Evolutionary conservation across 2,113 vertebrate genomes (phyloP).

Genomic region (Gymnocephalus cernua): DNA sequence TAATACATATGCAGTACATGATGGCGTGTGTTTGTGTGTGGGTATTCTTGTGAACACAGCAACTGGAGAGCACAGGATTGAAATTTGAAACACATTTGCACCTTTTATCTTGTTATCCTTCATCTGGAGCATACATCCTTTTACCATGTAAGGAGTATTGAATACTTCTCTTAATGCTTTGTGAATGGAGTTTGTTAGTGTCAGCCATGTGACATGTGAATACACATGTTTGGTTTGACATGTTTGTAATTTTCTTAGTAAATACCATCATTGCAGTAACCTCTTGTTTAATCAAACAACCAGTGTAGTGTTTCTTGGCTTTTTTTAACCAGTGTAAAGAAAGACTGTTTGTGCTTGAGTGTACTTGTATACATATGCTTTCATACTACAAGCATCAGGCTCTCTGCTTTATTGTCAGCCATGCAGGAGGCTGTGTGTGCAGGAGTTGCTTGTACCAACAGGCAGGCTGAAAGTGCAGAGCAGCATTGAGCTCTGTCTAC

Average conservation of each 20-base stretch:
- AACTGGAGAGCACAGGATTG: not conserved
- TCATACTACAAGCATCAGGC: constrained; percentile 12
- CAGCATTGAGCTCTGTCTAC: constrained; percentile 64
- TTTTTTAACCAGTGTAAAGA: not conserved
- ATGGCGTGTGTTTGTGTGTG: constrained; percentile 7
- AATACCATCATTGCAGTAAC: not conserved
- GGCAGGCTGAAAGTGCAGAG: constrained; percentile 67
- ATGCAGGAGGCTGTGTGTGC: constrained; percentile 56
- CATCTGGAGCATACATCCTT: not conserved
- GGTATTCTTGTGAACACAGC: not conserved
- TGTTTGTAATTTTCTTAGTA: not conserved
- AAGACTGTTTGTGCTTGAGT: not conserved
- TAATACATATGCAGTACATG: not conserved
- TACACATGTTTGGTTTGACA: not conserved
- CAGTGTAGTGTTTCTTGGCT: not conserved
- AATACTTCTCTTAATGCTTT: not conserved
- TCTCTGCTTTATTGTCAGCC: constrained; percentile 47
- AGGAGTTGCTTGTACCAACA: constrained; percentile 77
- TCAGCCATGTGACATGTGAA: not conserved
- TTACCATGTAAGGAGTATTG: not conserved
- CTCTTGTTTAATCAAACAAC: not conserved
- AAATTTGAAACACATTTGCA: not conserved
- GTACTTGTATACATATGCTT: constrained; percentile 9
- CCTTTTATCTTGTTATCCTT: not conserved
- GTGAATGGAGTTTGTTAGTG: not conserved